Base-by-base conservation (phyloP, 2,797 vertebrate genomes). In the Tokudaia tokunoshimensis region DNA sequence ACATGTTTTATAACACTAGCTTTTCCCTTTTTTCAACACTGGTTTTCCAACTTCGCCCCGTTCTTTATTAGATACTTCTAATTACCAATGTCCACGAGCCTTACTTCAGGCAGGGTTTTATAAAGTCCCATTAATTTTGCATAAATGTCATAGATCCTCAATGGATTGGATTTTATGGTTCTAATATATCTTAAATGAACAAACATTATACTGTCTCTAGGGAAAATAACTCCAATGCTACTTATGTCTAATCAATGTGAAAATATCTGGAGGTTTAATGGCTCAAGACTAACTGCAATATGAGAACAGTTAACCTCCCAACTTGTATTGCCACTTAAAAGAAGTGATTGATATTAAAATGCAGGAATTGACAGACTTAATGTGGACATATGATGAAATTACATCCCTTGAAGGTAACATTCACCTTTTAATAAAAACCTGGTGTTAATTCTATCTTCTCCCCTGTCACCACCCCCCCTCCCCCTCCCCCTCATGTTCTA, bases 331-430 rank as follows among this genome's bases (percentile, higher is more conserved):
- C 10, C n/a, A 93, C 47, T 79, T 87, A 86, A 78, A 34, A 80
- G 94, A 91, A 91, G 8, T 85, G 9, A 10, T 52, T 81, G 9
- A 10, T 52, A 82, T 67, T 93, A 90, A 94, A 92, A 75, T 4
- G 47, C 34, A 63, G 57, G 6, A 26, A 59, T 31, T 57, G 15
- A 14, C 11, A 2, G 2, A 55, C 31, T 85, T 89, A 80, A 67
- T 4, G 10, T 20, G 1, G 57, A 24, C 37, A 84, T 44, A 61
- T 11, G 2, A 84, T 44, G 3, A 88, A 78, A 94, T 22, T 41
- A 0, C 61, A 57, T 81, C 57, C 63, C 41, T 6, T 74, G 44
- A 92, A 31, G 31, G 29, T 74, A 79, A 59, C 15, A 47, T 41
- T 87, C 13, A 61, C 6, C 11, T 41, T 17, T 65, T 52, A 31